phyloP scores from a whole-genome alignment of 2,797 vertebrate genomes.

The Spheniscus humboldti region DNA sequence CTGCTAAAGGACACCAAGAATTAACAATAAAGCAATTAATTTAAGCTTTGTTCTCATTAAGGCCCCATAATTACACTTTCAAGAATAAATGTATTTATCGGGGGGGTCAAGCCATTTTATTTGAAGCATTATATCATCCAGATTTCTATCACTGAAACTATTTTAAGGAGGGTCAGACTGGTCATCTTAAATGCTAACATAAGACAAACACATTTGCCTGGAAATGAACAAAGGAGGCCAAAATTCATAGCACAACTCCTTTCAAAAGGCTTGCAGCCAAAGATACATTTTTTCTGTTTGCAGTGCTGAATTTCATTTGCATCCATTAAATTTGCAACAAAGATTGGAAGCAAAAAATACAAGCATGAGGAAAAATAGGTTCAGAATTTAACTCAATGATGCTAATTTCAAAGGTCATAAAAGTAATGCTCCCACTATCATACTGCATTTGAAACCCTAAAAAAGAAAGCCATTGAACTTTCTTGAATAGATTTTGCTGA shows the following conservation, averaged over 20 bases:
- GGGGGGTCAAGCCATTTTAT: not conserved
- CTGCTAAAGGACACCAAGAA: constrained; percentile 9
- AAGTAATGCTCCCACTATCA: not conserved
- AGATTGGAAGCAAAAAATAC: not conserved
- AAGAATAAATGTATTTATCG: constrained; percentile 40
- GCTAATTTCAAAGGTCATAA: not conserved
- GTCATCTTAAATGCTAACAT: not conserved
- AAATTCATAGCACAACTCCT: not conserved
- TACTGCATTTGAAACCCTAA: not conserved
- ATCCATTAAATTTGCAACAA: not conserved
- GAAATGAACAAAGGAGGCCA: not conserved
- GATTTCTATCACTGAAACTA: not conserved
- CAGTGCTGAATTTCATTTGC: not conserved
- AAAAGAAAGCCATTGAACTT: not conserved
- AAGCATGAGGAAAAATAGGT: not conserved
- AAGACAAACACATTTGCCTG: not conserved
- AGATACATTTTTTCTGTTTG: not conserved
- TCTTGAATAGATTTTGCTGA: not conserved
- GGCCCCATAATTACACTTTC: constrained; percentile 54
- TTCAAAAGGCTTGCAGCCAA: not conserved
- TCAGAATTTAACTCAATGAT: not conserved
- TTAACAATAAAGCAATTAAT: constrained; percentile 52
- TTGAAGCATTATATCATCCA: not conserved
- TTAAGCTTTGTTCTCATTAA: constrained; percentile 58
- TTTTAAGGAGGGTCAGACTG: not conserved